These are phyloP conservation scores for Heliangelus exortis DNA, from an alignment of 2,797 vertebrate species.

Conservation along the genomic window DNA sequence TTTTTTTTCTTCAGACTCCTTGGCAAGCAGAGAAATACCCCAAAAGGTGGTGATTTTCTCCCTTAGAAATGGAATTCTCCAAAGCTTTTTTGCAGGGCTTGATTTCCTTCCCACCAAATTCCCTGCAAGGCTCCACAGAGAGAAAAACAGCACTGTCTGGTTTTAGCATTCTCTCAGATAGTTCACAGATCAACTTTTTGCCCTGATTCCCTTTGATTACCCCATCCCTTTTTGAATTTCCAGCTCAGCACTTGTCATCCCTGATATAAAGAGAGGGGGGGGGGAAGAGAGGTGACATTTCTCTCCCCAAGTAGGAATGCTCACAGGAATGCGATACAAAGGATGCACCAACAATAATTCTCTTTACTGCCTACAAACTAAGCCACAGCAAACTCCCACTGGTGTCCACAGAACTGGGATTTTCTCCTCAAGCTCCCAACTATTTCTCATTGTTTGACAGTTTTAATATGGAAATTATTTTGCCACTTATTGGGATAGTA, in stretches of 20 bases:
- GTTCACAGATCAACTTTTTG: background rate
- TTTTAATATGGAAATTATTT: background rate
- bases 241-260: background rate
- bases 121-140: background rate
- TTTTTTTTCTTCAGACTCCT: background rate
- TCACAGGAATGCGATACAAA: background rate
- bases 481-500: background rate
- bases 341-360: background rate
- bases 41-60: background rate
- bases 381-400: accelerated
- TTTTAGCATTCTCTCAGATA: background rate
- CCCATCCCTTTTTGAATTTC: background rate
- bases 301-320: background rate
- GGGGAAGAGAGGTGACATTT: accelerated
- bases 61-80: background rate
- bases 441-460: background rate
- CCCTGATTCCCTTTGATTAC: background rate
- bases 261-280: too few species aligned
- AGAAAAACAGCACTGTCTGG: accelerated
- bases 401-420: too few species aligned
- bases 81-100: background rate
- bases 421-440: background rate
- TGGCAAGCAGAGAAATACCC: background rate
- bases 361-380: background rate
- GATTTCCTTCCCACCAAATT: background rate